Evolutionary conservation across 2,888 invertebrate genomes (phyloP).

Genomic region (Coenonympha glycerion): DNA sequence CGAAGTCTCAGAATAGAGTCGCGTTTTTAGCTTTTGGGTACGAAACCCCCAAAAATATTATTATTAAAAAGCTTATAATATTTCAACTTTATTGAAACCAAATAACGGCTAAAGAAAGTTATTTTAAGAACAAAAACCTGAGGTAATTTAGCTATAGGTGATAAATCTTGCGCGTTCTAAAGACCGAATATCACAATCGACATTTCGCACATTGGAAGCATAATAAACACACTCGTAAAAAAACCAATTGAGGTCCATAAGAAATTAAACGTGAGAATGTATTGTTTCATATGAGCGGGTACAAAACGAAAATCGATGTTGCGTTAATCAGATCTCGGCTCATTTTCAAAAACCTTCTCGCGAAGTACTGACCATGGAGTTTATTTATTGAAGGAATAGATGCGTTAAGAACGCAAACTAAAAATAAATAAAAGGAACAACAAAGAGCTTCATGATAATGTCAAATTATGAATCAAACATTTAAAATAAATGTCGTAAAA

Average conservation of each 20-base stretch:
- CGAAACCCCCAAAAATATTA: no score
- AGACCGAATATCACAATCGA: constrained; percentile 42
- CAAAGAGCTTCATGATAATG: no score
- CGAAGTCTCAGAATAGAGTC: no score
- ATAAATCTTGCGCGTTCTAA: constrained; percentile 40
- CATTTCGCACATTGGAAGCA: constrained; percentile 63
- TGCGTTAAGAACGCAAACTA: no score
- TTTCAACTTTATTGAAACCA: background rate
- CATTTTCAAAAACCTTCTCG: constrained; percentile 72
- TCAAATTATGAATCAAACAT: no score
- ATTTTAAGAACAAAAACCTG: background rate
- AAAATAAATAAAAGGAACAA: no score
- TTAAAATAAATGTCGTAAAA: no score
- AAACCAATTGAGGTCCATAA: constrained; percentile 71
- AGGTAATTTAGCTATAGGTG: constrained; percentile 11
- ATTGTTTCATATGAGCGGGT: constrained; percentile 72
- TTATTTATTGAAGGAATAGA: no score
- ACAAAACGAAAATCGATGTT: constrained; percentile 66
- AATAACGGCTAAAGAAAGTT: background rate
- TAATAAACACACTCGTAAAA: constrained; percentile 76
- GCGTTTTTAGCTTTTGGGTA: no score
- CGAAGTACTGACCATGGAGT: constrained; percentile 66
- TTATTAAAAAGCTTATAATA: no score
- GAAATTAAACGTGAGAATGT: constrained; percentile 76
- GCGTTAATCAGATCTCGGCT: constrained; percentile 70